These are phyloP conservation scores for Acanthaster planci DNA, from an alignment of 35 echinoderm and acorn worm genomes.

Conservation along the genomic window DNA sequence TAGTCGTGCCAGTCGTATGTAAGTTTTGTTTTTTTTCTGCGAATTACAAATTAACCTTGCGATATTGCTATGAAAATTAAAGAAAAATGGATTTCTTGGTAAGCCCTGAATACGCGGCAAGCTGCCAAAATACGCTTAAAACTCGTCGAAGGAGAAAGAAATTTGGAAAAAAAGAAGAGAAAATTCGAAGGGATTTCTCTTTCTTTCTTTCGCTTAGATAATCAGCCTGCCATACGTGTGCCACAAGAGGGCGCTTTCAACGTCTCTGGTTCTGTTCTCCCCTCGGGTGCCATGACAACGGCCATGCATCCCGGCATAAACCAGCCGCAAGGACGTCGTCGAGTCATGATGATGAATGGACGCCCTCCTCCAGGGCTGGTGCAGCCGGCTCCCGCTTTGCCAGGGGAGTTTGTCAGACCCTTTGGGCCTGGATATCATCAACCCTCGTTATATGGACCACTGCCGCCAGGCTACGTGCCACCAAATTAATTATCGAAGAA, in stretches of 20 bases:
- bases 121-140: no score
- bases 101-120: no score
- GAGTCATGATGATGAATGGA: background rate
- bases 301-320: background rate
- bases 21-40: no score
- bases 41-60: background rate
- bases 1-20: background rate
- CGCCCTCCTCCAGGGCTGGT: background rate
- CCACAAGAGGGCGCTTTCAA: background rate
- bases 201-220: background rate
- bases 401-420: background rate
- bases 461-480: constrained; percentile 13
- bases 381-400: background rate
- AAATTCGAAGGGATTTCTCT: no score
- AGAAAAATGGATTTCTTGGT: no score
- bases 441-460: background rate
- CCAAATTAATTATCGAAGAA: background rate
- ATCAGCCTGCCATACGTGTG: background rate
- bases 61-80: background rate
- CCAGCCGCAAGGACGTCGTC: background rate
- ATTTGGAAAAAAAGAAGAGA: no score
- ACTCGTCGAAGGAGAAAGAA: no score
- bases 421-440: constrained; percentile 4
- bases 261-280: background rate
- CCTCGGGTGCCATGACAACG: background rate